Conservation (phyloP, 1,140 invertebrate species). For the Trigoniulus corallinus region DNA sequence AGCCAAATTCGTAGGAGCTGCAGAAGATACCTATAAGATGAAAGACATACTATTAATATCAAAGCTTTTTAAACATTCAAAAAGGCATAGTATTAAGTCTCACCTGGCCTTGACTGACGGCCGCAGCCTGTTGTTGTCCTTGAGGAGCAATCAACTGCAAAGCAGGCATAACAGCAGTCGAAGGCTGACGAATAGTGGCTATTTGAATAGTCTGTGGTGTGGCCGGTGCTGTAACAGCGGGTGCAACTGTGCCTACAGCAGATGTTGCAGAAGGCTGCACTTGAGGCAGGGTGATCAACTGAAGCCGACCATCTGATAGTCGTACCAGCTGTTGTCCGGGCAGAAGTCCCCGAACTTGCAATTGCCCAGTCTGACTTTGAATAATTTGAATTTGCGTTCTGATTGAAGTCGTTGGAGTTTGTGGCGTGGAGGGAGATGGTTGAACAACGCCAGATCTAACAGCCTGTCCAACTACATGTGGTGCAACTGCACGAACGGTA, state of each 20-base stretch:
- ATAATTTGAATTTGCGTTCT: constrained; percentile 65
- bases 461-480: constrained; percentile 6
- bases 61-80: too few relatives aligned
- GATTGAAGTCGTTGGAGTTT: constrained; percentile 28
- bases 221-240: constrained; percentile 18
- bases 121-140: constrained; percentile 10
- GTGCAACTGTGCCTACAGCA: constrained; percentile 12
- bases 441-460: constrained; percentile 13
- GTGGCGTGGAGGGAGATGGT: constrained; percentile 18
- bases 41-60: too few relatives aligned
- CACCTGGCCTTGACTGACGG: constrained; percentile 6
- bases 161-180: constrained; percentile 10
- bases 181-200: constrained; percentile 10
- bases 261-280: constrained; percentile 16
- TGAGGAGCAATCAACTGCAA: constrained; percentile 14
- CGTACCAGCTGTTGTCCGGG: constrained; percentile 87
- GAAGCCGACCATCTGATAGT: constrained; percentile 81
- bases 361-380: constrained; percentile 70
- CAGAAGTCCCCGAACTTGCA: constrained; percentile 75
- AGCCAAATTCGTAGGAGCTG: not conserved
- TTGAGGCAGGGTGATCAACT: constrained; percentile 49
- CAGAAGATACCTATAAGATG: too few relatives aligned
- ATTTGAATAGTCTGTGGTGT: constrained; percentile 13
- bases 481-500: constrained; percentile 8
- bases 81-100: constrained; percentile 16